A percentile compares a stretch with the other conserved stretches of the same genome.
These are phyloP conservation scores for Hozukius guyotensis DNA, from an alignment of 2,797 vertebrate genomes.

Conservation along the genomic window DNA sequence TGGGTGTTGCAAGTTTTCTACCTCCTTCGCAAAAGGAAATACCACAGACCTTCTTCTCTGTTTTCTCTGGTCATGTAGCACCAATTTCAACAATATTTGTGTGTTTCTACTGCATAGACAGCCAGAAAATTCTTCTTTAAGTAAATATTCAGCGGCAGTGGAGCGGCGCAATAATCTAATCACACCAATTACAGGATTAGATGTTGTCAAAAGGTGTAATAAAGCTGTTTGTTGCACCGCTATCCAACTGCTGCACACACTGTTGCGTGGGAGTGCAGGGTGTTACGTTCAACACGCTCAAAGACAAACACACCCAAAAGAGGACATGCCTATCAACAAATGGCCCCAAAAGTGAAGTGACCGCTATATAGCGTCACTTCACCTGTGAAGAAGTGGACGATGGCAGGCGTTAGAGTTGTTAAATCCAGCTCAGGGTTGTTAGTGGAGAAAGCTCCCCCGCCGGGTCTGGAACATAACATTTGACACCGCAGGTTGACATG, in stretches of 20 bases:
- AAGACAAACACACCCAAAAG: slow-evolving; percentile 62
- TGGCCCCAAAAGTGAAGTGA: slow-evolving; percentile 68
- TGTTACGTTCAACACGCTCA: slow-evolving; percentile 59
- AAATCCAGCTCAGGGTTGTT: slow-evolving; percentile 39
- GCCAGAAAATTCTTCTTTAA: too few relatives aligned
- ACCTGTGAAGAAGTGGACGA: slow-evolving; percentile 52
- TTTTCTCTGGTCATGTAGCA: too few relatives aligned
- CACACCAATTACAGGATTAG: background rate
- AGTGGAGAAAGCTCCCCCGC: slow-evolving; percentile 59
- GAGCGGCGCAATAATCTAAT: background rate
- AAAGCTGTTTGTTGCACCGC: background rate
- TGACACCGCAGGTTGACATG: slow-evolving; percentile 67
- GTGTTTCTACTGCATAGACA: too few relatives aligned
- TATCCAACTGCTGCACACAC: background rate
- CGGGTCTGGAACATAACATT: slow-evolving; percentile 63
- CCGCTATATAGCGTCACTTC: slow-evolving; percentile 38
- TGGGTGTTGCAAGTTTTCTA: too few relatives aligned
- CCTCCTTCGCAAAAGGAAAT: accelerated
- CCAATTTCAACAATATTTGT: too few relatives aligned
- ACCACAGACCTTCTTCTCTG: too few relatives aligned
- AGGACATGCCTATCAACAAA: slow-evolving; percentile 76
- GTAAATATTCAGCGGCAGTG: background rate
- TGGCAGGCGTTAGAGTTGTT: slow-evolving; percentile 50
- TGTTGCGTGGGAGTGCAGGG: slow-evolving; percentile 11
- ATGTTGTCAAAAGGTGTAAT: slow-evolving; percentile 7